Percentiles rank a stretch among this genome's conserved stretches.
phyloP scores from a whole-genome alignment of 2,797 vertebrate species.

The Micropoecilia bifurca region DNA sequence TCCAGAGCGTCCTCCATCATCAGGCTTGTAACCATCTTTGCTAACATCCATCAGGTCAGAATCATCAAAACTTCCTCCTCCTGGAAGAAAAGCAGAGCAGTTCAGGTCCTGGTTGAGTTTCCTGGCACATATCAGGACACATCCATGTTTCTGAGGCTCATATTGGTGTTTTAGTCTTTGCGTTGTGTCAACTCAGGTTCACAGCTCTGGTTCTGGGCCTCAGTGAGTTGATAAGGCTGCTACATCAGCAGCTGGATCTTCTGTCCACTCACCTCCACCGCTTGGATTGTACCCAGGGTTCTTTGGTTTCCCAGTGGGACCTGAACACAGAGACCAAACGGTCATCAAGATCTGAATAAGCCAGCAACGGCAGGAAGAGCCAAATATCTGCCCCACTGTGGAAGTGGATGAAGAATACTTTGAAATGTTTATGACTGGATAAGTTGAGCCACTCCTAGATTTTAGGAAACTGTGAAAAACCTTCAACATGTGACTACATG shows the following conservation, averaged over 20 bases:
- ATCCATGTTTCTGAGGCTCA: neutral
- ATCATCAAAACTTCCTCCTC: conserved; percentile 47
- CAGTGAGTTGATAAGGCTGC: neutral
- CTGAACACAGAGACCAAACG: conserved; percentile 25
- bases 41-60: neutral
- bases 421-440: neutral
- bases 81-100: conserved; percentile 24
- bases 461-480: too few species aligned
- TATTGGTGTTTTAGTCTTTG: neutral
- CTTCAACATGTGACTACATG: too few species aligned
- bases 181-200: neutral
- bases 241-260: neutral
- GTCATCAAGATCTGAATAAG: neutral
- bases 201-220: neutral
- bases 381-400: neutral
- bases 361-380: neutral
- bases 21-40: conserved; percentile 57
- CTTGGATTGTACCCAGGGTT: conserved; percentile 35
- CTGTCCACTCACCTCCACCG: conserved; percentile 37
- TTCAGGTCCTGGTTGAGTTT: neutral
- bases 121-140: neutral
- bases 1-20: conserved; percentile 54
- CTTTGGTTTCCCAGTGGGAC: conserved; percentile 12
- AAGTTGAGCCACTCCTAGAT: too few species aligned
- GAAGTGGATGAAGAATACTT: neutral